These are phyloP conservation scores for Neotoxoptera formosana DNA, from an alignment of 1,140 invertebrate species.

Conservation along the genomic window DNA sequence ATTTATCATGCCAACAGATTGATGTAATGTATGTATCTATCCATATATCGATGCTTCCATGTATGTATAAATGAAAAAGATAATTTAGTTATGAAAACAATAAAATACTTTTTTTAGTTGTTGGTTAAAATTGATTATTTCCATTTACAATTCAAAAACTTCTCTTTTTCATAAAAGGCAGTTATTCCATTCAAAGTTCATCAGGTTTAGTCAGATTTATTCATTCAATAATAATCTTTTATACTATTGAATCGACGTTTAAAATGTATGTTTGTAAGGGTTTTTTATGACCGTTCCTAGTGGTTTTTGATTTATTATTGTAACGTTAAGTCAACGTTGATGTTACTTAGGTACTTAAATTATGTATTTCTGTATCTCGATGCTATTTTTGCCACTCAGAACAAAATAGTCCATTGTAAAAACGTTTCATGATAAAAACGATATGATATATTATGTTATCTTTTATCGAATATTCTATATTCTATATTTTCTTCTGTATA, in stretches of 20 bases:
- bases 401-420: background rate
- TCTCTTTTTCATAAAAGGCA: background rate
- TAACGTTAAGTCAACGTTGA: background rate
- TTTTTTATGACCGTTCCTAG: background rate
- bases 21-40: no score
- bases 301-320: slow-evolving; percentile 8
- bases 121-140: background rate
- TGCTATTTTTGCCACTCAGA: background rate
- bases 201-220: background rate
- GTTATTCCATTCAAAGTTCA: background rate
- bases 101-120: background rate
- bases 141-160: background rate
- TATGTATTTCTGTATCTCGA: background rate
- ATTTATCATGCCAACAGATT: background rate
- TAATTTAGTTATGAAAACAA: background rate
- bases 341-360: background rate
- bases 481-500: background rate
- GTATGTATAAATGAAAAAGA: background rate
- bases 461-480: background rate
- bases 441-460: background rate
- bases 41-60: no score
- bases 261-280: background rate
- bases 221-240: background rate
- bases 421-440: background rate
- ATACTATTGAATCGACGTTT: background rate